Evolutionary conservation across 2,888 invertebrate species (phyloP).

Genomic region (Andrena bicolor): DNA sequence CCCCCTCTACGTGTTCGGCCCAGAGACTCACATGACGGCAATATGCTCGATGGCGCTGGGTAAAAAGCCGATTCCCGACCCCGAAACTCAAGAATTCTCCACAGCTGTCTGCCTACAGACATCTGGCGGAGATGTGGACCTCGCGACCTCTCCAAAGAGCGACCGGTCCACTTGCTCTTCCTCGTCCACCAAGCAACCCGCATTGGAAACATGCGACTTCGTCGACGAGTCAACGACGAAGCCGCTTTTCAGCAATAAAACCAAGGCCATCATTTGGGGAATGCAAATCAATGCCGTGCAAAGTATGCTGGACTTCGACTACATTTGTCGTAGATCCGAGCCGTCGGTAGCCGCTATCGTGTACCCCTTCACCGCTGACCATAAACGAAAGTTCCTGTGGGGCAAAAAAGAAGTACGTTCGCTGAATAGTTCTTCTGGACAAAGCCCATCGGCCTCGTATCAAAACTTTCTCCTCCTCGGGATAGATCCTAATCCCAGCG

Average conservation of each 20-base stretch:
- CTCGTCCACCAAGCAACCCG: constrained; percentile 60
- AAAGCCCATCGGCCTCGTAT: too few relatives aligned
- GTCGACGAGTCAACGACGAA: constrained; percentile 76
- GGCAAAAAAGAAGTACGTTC: constrained; percentile 96
- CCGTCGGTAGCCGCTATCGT: constrained; percentile 98
- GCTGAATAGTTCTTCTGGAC: too few relatives aligned
- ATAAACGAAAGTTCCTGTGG: constrained; percentile 99
- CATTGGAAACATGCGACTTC: constrained; percentile 71
- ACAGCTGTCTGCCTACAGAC: constrained; percentile 96
- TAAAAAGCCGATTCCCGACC: constrained; percentile 92
- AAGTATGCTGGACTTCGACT: constrained; percentile 98
- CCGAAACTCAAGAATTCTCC: constrained; percentile 89
- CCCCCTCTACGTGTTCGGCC: constrained; percentile 98
- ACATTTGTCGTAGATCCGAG: constrained; percentile 94
- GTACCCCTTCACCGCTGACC: constrained; percentile 99
- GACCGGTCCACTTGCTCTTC: background rate
- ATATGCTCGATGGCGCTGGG: constrained; percentile 99
- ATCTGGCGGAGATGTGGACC: constrained; percentile 88
- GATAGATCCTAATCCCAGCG: constrained; percentile 87
- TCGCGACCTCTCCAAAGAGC: constrained; percentile 67
- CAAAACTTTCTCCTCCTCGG: background rate
- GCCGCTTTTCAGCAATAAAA: constrained; percentile 92
- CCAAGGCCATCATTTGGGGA: constrained; percentile 99
- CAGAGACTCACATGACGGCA: constrained; percentile 99
- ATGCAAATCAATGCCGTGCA: constrained; percentile 99